These are phyloP conservation scores for Monoplex corrugatus DNA, from an alignment of 2,888 invertebrate species.

Conservation along the genomic window DNA sequence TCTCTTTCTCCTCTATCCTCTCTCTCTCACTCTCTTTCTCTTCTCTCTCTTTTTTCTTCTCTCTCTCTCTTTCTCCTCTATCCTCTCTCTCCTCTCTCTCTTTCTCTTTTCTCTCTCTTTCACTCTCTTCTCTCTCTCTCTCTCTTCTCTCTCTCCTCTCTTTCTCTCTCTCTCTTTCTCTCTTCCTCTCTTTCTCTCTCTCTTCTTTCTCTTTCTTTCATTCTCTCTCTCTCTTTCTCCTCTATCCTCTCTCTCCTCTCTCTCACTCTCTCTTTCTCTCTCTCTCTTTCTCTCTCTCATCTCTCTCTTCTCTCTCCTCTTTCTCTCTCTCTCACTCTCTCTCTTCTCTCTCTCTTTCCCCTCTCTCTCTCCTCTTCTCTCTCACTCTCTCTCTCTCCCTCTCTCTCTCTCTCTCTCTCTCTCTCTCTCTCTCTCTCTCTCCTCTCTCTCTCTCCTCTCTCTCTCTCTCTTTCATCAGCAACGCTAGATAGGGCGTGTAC, in stretches of 20 bases:
- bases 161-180: neutral
- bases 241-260: neutral
- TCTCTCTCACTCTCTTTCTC: too few relatives aligned
- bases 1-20: too few relatives aligned
- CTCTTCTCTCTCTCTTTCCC: neutral
- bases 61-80: too few relatives aligned
- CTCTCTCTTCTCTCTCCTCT: neutral
- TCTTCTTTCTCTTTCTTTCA: neutral
- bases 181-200: neutral
- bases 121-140: conserved; percentile 8
- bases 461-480: neutral
- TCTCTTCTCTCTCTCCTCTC: neutral
- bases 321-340: neutral
- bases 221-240: neutral
- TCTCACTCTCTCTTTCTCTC: neutral
- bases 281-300: neutral
- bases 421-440: too few relatives aligned
- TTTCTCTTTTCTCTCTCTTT: neutral
- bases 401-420: too few relatives aligned
- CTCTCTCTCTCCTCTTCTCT: too few relatives aligned
- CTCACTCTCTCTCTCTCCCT: too few relatives aligned
- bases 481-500: too few relatives aligned
- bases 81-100: too few relatives aligned
- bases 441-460: neutral
- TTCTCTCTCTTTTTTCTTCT: too few relatives aligned